These are phyloP conservation scores for Hemicrepidius hirtus DNA, from an alignment of 2,888 invertebrate genomes.

Conservation along the genomic window DNA sequence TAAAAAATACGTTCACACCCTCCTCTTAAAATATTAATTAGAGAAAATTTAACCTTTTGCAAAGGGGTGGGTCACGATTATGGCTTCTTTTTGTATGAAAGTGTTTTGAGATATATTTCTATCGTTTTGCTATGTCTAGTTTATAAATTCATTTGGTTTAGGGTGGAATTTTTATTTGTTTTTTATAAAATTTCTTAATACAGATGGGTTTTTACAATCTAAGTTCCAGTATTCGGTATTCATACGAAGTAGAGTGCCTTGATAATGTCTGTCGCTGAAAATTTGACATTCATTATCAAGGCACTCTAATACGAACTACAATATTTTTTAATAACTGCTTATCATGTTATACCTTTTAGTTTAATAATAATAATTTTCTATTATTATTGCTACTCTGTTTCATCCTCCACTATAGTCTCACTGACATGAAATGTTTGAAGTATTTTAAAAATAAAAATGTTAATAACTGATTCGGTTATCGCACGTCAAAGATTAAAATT, in stretches of 20 bases:
- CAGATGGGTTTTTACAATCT: too few species aligned
- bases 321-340: background rate
- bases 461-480: constrained; percentile 43
- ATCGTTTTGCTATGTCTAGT: constrained; percentile 19
- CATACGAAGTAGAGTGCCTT: too few species aligned
- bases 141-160: constrained; percentile 23
- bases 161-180: background rate
- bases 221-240: too few species aligned
- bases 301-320: too few species aligned
- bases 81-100: constrained; percentile 40
- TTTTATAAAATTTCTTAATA: too few species aligned
- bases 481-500: constrained; percentile 26
- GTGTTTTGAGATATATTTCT: constrained; percentile 42
- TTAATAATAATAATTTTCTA: constrained; percentile 8
- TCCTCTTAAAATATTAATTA: constrained; percentile 54
- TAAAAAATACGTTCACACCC: constrained; percentile 55
- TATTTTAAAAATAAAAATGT: constrained; percentile 40
- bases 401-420: background rate
- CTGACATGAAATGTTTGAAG: constrained; percentile 21
- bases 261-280: too few species aligned
- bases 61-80: constrained; percentile 43
- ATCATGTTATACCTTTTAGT: background rate
- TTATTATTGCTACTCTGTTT: constrained; percentile 1
- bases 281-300: too few species aligned
- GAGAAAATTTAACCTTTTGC: constrained; percentile 47